These are phyloP conservation scores for Ceramica pisi DNA, from an alignment of 2,888 invertebrate genomes.

Conservation along the genomic window DNA sequence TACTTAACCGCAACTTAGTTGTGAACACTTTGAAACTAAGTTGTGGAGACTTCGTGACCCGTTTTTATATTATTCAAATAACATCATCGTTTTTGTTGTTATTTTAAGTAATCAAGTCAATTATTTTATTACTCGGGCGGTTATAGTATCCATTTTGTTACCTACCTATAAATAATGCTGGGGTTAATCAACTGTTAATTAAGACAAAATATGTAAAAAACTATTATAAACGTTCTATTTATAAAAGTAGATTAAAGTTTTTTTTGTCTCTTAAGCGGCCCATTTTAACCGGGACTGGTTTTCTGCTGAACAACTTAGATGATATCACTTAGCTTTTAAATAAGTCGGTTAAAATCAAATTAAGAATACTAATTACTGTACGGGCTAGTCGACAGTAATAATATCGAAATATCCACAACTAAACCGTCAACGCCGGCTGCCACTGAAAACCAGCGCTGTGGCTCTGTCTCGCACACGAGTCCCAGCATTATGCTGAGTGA, in stretches of 20 bases:
- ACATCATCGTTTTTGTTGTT: conserved; percentile 31
- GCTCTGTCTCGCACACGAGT: no score
- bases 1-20: conserved; percentile 44
- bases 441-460: no score
- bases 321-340: not conserved
- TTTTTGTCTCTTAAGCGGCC: not conserved
- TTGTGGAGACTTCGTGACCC: conserved; percentile 43
- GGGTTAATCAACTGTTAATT: not conserved
- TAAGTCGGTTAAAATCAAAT: not conserved
- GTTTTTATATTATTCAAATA: conserved; percentile 46
- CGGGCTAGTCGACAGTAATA: not conserved
- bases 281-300: not conserved
- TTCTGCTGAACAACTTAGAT: not conserved
- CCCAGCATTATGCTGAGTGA: no score
- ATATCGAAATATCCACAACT: not conserved
- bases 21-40: conserved; percentile 38
- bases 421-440: no score
- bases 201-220: not conserved
- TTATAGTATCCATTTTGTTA: not conserved
- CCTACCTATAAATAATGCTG: conserved; percentile 14
- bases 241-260: not conserved
- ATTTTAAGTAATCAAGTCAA: conserved; percentile 5
- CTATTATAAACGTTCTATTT: not conserved
- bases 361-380: not conserved
- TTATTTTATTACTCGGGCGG: conserved; percentile 9